A percentile compares a stretch with the other conserved stretches of the same genome.
These are phyloP conservation scores for Sprattus sprattus DNA, from an alignment of 2,113 vertebrate species.

Conservation along the genomic window DNA sequence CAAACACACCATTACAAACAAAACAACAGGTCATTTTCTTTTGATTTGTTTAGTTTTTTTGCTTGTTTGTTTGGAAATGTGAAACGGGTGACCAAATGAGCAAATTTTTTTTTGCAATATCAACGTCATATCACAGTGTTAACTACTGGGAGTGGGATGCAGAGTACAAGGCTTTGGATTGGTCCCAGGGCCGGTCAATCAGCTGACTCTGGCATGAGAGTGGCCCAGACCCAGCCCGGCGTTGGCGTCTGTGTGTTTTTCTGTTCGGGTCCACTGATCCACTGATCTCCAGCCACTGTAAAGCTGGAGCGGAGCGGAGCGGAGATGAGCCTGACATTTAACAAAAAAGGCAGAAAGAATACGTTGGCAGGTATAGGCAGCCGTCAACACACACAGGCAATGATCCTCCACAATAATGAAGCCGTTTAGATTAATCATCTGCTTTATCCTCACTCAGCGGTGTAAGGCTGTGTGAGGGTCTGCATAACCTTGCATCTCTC, in stretches of 20 bases:
- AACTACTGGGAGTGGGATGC: not conserved
- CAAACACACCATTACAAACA: too few species aligned
- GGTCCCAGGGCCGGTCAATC: not conserved
- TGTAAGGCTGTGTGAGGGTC: too few species aligned
- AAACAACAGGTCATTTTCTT: too few species aligned
- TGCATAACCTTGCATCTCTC: not conserved
- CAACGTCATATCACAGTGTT: not conserved
- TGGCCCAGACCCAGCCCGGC: not conserved
- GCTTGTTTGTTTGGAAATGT: not conserved
- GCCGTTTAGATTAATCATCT: slow-evolving; percentile 51
- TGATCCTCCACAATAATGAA: slow-evolving; percentile 38
- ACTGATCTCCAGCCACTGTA: not conserved
- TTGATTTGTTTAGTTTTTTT: too few species aligned
- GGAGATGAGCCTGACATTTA: not conserved
- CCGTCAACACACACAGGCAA: not conserved
- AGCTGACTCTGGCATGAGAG: not conserved
- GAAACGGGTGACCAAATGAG: not conserved
- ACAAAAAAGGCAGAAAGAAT: not conserved
- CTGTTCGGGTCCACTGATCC: not conserved
- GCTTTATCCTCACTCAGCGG: slow-evolving; percentile 29
- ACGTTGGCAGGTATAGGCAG: not conserved
- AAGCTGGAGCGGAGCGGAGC: not conserved
- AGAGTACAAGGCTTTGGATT: not conserved
- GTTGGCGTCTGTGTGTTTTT: not conserved
- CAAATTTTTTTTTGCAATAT: not conserved